Percentiles rank a stretch among this genome's conserved stretches.
These are phyloP conservation scores for Streptopelia turtur DNA, from an alignment of 2,797 vertebrate genomes.

Conservation along the genomic window DNA sequence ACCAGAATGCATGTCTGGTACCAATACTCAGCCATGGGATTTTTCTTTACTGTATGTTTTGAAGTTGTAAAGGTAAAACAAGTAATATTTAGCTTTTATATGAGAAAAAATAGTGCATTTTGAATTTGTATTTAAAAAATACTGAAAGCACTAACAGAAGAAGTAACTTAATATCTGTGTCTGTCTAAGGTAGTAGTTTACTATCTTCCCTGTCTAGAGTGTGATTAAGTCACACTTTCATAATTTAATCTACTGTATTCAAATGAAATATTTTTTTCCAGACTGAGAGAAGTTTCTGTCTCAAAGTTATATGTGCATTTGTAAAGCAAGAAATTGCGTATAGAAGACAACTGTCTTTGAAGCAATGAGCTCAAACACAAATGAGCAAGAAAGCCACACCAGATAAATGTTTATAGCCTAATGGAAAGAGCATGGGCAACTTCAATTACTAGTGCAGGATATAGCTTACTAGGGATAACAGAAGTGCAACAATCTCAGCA, in stretches of 20 bases:
- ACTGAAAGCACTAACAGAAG: neutral
- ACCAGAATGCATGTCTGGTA: neutral
- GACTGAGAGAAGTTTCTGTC: neutral
- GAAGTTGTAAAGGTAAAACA: neutral
- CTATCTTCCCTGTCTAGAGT: conserved; percentile 4
- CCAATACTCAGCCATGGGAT: neutral
- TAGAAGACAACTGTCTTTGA: neutral
- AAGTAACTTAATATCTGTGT: neutral
- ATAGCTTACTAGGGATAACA: neutral
- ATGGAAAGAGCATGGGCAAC: neutral
- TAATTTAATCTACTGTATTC: neutral
- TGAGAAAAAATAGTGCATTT: conserved; percentile 1
- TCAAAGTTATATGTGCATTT: neutral
- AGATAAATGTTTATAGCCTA: neutral
- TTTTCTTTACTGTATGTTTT: neutral
- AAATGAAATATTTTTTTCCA: neutral
- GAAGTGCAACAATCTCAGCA: neutral
- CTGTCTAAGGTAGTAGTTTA: conserved; percentile 19
- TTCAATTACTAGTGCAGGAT: neutral
- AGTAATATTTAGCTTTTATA: neutral
- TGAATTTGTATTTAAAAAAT: conserved; percentile 22
- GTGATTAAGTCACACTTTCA: neutral
- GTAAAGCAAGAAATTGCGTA: neutral
- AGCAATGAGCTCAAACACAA: neutral
- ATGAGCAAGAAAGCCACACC: neutral